A percentile compares a stretch with the other conserved stretches of the same genome.
Evolutionary conservation across 92 coral and sea anemone genomes (phyloP).

Genomic region (Chrysogorgia sp.): DNA sequence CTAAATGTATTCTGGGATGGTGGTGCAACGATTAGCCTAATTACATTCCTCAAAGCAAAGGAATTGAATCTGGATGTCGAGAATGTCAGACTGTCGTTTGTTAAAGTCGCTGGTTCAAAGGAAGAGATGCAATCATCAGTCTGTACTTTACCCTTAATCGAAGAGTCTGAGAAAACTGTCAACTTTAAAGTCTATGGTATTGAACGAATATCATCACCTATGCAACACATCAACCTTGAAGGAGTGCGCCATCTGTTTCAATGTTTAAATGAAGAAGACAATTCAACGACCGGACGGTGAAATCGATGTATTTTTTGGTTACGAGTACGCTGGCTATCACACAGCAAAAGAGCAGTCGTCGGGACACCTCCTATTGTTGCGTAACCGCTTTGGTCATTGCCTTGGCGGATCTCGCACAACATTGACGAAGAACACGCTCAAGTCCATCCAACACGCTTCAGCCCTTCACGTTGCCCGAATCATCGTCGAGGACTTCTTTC

Average conservation of each 20-base stretch:
- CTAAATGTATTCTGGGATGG: conserved; percentile 41
- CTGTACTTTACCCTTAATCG: conserved; percentile 61
- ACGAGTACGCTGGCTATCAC: conserved; percentile 70
- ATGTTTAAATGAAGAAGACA: conserved; percentile 49
- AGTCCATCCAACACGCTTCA: not conserved
- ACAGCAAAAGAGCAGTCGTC: conserved; percentile 51
- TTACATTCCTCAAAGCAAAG: conserved; percentile 25
- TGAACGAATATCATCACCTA: conserved; percentile 53
- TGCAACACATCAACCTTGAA: conserved; percentile 38
- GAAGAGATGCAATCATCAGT: conserved; percentile 48
- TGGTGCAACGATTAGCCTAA: conserved; percentile 49
- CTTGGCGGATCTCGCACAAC: not conserved
- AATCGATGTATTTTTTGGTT: conserved; percentile 64
- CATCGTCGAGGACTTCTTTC: conserved; percentile 9
- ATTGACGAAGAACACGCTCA: not conserved
- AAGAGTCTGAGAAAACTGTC: conserved; percentile 41
- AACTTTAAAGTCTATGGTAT: conserved; percentile 54
- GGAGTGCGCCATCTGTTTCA: conserved; percentile 47
- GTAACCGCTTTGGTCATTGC: no score
- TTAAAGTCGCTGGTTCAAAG: conserved; percentile 51
- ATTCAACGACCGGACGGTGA: conserved; percentile 60
- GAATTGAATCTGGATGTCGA: conserved; percentile 24
- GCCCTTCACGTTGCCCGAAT: not conserved
- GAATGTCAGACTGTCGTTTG: conserved; percentile 44
- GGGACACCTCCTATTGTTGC: conserved; percentile 60